phyloP scores from a whole-genome alignment of 2,888 invertebrate genomes.

The Choristoneura rosaceana region DNA sequence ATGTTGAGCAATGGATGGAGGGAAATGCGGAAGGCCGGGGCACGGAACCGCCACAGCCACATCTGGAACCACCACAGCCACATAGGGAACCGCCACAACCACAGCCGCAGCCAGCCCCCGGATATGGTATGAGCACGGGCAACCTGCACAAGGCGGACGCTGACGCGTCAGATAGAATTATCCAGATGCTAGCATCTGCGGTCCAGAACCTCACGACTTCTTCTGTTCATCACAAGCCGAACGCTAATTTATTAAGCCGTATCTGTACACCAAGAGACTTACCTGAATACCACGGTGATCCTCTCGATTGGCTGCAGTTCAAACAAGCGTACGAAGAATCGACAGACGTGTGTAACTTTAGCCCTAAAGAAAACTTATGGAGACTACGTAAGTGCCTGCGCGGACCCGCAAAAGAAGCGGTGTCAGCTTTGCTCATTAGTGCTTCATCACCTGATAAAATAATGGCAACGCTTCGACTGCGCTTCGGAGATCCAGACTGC shows the following conservation, averaged over 20 bases:
- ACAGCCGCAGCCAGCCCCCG: not conserved
- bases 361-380: slow-evolving; percentile 20
- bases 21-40: not conserved
- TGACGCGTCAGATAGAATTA: not conserved
- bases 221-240: not conserved
- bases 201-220: slow-evolving; percentile 4
- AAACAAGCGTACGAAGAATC: slow-evolving; percentile 26
- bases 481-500: slow-evolving; percentile 27
- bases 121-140: not conserved
- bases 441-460: slow-evolving; percentile 43
- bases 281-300: slow-evolving; percentile 19
- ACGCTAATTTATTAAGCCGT: slow-evolving; percentile 2
- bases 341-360: slow-evolving; percentile 17
- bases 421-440: slow-evolving; percentile 44
- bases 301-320: slow-evolving; percentile 33
- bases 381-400: slow-evolving; percentile 15
- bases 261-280: slow-evolving; percentile 25
- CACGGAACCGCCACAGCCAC: not conserved
- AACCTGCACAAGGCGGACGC: not conserved
- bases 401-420: slow-evolving; percentile 46
- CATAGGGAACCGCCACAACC: no score
- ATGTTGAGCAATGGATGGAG: not conserved
- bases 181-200: slow-evolving; percentile 4
- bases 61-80: no score
- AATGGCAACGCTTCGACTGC: slow-evolving; percentile 37